Evolutionary conservation across 2,113 vertebrate genomes (phyloP).

Genomic region (Takifugu flavidus): DNA sequence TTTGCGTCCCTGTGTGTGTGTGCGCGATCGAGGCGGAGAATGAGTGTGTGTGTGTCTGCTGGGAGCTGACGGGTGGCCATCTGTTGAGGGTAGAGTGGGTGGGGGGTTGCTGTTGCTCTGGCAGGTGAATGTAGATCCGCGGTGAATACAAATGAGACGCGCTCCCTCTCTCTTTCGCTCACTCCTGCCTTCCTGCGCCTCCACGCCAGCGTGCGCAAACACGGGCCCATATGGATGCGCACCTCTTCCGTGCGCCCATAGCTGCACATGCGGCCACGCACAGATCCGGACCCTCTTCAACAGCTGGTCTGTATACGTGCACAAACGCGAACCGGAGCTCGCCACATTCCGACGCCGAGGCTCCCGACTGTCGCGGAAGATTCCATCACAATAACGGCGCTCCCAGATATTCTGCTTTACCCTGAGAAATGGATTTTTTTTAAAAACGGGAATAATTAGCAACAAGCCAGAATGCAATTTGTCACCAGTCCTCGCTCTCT

Average conservation of each 20-base stretch:
- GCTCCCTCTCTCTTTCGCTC: slow-evolving; percentile 49
- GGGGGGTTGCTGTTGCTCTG: slow-evolving; percentile 76
- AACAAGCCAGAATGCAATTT: too few relatives aligned
- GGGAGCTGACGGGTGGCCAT: slow-evolving; percentile 76
- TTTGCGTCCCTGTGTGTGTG: slow-evolving; percentile 47
- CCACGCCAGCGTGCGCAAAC: slow-evolving; percentile 46
- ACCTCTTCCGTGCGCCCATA: slow-evolving; percentile 41
- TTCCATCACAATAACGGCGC: too few relatives aligned
- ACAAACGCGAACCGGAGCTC: slow-evolving; percentile 24
- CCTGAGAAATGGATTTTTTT: too few relatives aligned
- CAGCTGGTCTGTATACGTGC: slow-evolving; percentile 45
- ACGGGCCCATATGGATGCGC: slow-evolving; percentile 54
- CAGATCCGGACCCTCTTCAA: slow-evolving; percentile 29
- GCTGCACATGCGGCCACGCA: slow-evolving; percentile 28
- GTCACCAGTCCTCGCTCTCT: too few relatives aligned
- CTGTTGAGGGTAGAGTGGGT: slow-evolving; percentile 78
- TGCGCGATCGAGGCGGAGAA: slow-evolving; percentile 46
- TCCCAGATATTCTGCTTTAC: too few relatives aligned
- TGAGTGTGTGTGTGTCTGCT: slow-evolving; percentile 48
- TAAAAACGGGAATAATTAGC: too few relatives aligned
- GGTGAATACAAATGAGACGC: slow-evolving; percentile 77
- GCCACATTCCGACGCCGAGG: slow-evolving; percentile 23
- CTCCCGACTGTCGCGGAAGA: slow-evolving; percentile 1
- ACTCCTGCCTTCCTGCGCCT: slow-evolving; percentile 39
- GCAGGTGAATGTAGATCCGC: slow-evolving; percentile 74